Evolutionary conservation across 1,140 invertebrate genomes (phyloP), one percentile per base, ranked within the genome.

Genomic region (Uloborus diversus): DNA sequence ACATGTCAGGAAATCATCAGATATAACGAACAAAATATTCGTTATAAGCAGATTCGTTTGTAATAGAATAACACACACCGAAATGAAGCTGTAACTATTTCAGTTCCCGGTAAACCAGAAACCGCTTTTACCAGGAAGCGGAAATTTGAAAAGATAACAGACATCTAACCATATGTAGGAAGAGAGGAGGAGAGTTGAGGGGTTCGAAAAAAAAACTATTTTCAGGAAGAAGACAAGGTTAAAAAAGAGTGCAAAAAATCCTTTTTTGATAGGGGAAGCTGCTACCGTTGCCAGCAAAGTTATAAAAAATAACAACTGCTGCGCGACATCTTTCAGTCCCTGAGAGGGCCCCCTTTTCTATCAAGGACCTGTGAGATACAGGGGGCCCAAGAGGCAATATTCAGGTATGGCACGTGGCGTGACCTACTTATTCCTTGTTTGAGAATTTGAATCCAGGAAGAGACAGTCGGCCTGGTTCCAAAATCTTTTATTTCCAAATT

Each of bases 381-480:
- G 56, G 68, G 49, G 69, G 69, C 56, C 66, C 56, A 30, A 73
- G 37, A 49, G 69, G 69, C 51, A 47, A 47, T 61, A 47, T 73
- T 73, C 69, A 73, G 69, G 69, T 73, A 73, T 61, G 69, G 69
- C 69, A 73, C 69, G 69, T 73, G 69, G 69, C 69, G 30, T 73
- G 69, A 73, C 69, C 69, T 73, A 73, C 69, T 73, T 73, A 69
- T 53, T 73, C 23, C 56, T 61, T 73, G 69, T 73, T 30, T 47
- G 33, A 42, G 33, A 42, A 37, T 59, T 71, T 28, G 56, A 20
- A 33, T 33, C 30, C 20, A 17, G 35, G 33, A 32, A 32, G 49
- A 61, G 35, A 37, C 61, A 57, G 37, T 9, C 9, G 17, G 17
- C 37, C 17, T 42, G 17, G 9, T 42, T 1, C 37, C 37, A 42